These are phyloP conservation scores for Propsilocerus akamusi DNA, from an alignment of 1,140 invertebrate species.

Conservation along the genomic window DNA sequence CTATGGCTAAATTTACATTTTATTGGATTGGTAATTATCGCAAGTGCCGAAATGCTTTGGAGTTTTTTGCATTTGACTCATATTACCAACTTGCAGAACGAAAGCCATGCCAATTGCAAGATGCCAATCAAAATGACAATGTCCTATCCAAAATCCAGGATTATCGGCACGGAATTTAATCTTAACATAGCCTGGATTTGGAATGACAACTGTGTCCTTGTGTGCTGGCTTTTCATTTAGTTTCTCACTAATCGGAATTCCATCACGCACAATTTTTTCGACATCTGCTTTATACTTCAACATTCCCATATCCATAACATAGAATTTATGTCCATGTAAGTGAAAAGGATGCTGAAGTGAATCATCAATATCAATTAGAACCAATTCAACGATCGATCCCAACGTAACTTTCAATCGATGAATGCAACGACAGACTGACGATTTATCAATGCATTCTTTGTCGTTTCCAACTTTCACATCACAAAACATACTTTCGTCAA, in stretches of 20 bases:
- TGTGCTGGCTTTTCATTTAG: conserved; percentile 9
- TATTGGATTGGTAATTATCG: too few species aligned
- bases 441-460: conserved; percentile 5
- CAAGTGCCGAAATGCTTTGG: neutral
- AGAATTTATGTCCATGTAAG: conserved; percentile 21
- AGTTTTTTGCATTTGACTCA: conserved; percentile 11
- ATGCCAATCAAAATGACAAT: conserved; percentile 23
- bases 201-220: conserved; percentile 20
- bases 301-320: conserved; percentile 15
- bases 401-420: conserved; percentile 8
- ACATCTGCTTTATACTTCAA: neutral
- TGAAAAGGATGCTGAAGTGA: conserved; percentile 22
- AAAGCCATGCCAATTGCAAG: conserved; percentile 32
- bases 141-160: conserved; percentile 21
- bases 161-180: conserved; percentile 19
- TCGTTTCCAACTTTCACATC: conserved; percentile 6
- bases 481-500: conserved; percentile 18
- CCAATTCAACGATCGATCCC: conserved; percentile 15
- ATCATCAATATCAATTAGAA: conserved; percentile 16
- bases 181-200: conserved; percentile 16
- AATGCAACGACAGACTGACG: conserved; percentile 8
- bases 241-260: neutral
- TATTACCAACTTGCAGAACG: conserved; percentile 30
- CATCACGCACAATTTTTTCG: neutral
- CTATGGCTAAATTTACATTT: too few species aligned